Evolutionary conservation across 2,888 invertebrate species (phyloP), one percentile per base, ranked within the genome.

Genomic region (Calephelis perditalis): DNA sequence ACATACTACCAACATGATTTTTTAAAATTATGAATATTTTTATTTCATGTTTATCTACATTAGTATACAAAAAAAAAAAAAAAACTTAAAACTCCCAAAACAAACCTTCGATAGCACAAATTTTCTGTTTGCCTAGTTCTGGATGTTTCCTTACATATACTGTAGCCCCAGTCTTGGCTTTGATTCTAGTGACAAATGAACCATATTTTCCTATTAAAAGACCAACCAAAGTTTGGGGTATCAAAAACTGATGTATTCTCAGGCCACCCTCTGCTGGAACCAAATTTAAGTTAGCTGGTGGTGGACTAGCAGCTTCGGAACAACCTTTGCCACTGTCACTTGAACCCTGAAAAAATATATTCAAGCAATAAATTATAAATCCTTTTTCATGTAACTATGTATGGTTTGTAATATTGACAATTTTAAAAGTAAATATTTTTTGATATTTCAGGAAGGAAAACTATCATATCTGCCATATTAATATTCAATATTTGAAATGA

Each of bases 171-270:
- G 97, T 95, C 78, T 94, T 94, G 43, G 92, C 89, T 79, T 96
- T 96, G 68, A 97, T 95, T 73, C 93, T 93, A 67, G 95, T 94
- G n/a, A 98, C 94, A 84, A 95, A 95, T 49, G 92, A 89, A 54
- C 97, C 97, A 71, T 94, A 93, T 72, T 94, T 94, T 49, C 98
- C 98, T 79, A 98, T 98, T 70, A 98, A 91, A 62, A 95, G 93
- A 15, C 98, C 98, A 63, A 97, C 96, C 67, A 97, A 87, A 62
- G 91, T 86, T 75, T 94, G 94, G 52, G 95, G 94, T 75, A 96
- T 92, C 68, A 94, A 86, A 84, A 97, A 96, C 77, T 96, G 94
- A 77, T 94, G 95, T 84, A 89, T 88, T 70, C 90, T 86, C 68
- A 92, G 80, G 7, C 89, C 88, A 49, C 82, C 75, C 65, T 86